Conservation (phyloP, 2,888 invertebrate species). For the Microplitis manilae region DNA sequence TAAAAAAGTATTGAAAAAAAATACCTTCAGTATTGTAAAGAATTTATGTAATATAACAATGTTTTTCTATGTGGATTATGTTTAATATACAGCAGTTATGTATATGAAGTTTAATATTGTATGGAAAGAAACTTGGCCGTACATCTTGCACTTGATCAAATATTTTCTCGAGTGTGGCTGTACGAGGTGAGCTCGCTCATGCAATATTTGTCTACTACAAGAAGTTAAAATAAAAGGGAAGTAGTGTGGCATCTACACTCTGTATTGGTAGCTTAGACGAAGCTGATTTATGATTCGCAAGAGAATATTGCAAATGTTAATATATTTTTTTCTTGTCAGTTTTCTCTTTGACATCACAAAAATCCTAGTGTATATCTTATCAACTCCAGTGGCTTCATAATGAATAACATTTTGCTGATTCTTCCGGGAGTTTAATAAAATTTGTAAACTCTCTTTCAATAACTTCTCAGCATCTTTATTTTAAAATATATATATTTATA, state of each 20-base stretch:
- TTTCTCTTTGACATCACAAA: conserved; percentile 39
- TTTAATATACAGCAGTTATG: conserved; percentile 3
- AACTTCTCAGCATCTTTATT: neutral
- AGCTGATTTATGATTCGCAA: conserved; percentile 38
- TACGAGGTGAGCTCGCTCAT: neutral
- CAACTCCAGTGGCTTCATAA: conserved; percentile 4
- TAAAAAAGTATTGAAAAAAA: conserved; percentile 2
- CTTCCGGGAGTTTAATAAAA: neutral
- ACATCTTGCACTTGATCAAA: conserved; percentile 57
- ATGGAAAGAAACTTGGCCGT: conserved; percentile 25
- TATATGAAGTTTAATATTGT: neutral
- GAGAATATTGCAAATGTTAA: conserved; percentile 21
- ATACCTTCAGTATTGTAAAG: neutral
- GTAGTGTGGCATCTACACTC: conserved; percentile 37
- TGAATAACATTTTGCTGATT: neutral
- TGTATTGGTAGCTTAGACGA: conserved; percentile 23
- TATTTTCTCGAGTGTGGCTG: conserved; percentile 51
- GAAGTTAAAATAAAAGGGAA: conserved; percentile 48
- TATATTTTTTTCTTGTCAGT: conserved; percentile 1
- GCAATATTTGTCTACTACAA: conserved; percentile 35
- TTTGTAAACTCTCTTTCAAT: neutral
- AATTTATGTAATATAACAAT: conserved; percentile 33
- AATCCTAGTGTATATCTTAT: conserved; percentile 30
- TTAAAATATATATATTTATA: neutral
- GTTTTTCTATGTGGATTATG: neutral